Evolutionary conservation across 1,140 invertebrate genomes (phyloP), one percentile per base, ranked within the genome.

Genomic region (Coelopa frigida): DNA sequence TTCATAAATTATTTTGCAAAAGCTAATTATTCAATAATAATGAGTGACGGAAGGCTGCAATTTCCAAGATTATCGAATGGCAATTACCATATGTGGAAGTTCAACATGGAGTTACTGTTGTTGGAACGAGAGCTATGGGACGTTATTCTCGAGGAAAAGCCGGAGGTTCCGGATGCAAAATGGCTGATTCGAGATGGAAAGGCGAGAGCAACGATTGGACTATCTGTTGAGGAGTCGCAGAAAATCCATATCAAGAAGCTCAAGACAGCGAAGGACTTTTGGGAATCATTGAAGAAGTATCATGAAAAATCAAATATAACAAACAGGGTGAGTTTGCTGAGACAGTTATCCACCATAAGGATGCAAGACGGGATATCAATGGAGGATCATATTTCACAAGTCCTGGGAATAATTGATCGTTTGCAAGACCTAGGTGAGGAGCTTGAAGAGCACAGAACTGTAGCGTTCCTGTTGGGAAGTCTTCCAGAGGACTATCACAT

Each of bases 391-490:
- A 51, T 59, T 1, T 48, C 53, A 8, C 12, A 35, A 5, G 54
- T 56, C 3, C 54, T 58, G 52, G 18, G 46, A 18, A 43, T 54
- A 0, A 54, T 59, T 0, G 54, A 44, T 7, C 35, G 55, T 5
- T 44, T 58, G 7, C 46, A 48, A 7, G 40, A 43, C 23, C 52
- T 52, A 0, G 56, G 53, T 1, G 53, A 54, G 15, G 39, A 48
- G 2, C 41, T 60, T 1, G 52, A 51, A 12, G 50, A 60, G 18
- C 51, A 60, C 1, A 53, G 57, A 40, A 18, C 55, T 3, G 56
- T 60, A 8, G 52, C 53, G 3, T 39, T 58, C 8, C 32, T 60
- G 3, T 8, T 60, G 5, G 35, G 54, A 0, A 58, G 52, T 39
- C 24, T 60, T 2, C 50, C 51, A 15, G 58, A 61, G 15, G 32